phyloP scores from a whole-genome alignment of 2,113 vertebrate species.

The Piaya cayana region DNA sequence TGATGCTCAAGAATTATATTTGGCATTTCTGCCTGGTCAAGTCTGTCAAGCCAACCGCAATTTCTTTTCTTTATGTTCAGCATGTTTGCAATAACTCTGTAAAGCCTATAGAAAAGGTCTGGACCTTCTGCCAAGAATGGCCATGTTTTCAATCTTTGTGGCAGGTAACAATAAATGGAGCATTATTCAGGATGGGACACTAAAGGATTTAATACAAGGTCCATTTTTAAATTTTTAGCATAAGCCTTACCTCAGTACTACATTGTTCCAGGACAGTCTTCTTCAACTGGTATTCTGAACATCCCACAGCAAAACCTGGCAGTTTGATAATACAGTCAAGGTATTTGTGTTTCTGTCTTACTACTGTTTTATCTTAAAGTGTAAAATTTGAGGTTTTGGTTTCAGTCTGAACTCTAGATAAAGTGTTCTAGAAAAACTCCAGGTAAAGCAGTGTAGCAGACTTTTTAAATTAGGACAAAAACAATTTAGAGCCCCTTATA shows the following conservation, averaged over 20 bases:
- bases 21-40: slow-evolving; percentile 8
- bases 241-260: background rate
- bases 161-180: background rate
- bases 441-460: background rate
- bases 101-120: background rate
- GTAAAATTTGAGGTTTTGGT: background rate
- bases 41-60: background rate
- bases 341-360: background rate
- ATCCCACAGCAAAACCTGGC: background rate
- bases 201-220: background rate
- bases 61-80: slow-evolving; percentile 10
- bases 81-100: background rate
- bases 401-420: background rate
- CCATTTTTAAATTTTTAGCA: background rate
- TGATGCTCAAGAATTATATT: background rate
- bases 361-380: background rate
- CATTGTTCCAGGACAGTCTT: background rate
- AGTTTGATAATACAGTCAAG: background rate
- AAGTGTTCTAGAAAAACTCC: background rate
- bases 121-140: background rate
- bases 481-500: background rate
- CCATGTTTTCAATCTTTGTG: background rate
- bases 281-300: background rate
- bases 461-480: background rate
- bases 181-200: background rate